Base-by-base conservation (phyloP, 2,888 invertebrate species). In the Latrodectus elegans region DNA sequence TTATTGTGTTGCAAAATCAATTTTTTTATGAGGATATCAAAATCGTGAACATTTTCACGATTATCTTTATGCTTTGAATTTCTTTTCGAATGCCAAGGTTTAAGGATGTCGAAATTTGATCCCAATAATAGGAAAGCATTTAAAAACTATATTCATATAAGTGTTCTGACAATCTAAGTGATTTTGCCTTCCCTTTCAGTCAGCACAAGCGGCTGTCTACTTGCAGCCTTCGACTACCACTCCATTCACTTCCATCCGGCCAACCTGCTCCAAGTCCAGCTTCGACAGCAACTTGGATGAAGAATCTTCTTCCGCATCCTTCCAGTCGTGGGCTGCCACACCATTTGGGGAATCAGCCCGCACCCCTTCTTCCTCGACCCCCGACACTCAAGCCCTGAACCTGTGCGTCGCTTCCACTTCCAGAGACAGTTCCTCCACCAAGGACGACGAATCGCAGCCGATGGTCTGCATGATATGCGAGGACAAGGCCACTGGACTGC, bases 391-490 rank as follows among this genome's bases (percentile, higher is more conserved):
- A 65, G 89, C 88, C 8, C 74, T 89, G 51, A 89, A 89, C 76
- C 78, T 89, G 38, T 85, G 83, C 53, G 89, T 89, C 14, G 87
- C 89, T 12, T 87, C 89, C 68, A 83, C 88, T 51, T 86, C 83
- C 60, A 52, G 83, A 51, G 87, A 82, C 8, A 17, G 49, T 8
- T 55, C 68, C 51, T 60, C 72, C 22, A 68, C 60, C n/a, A 60
- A 77, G 22, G 85, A 84, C n/a, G 89, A 89, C 3, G 80, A 83
- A 3, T 88, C 84, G 0, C 88, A 89, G 67, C 88, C 88, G 15
- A 96, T 98, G 95, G 97, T 98, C 90, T 99, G 98, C 92, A 98
- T 98, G 96, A 99, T 99, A 91, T 99, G 99, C 93, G 97, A 97
- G 92, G 99, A 99, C 92, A 97, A 97, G 92, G 98, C 99, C 80